These are phyloP conservation scores for Drosophila mettleri DNA, from an alignment of 2,888 invertebrate genomes.

Conservation along the genomic window DNA sequence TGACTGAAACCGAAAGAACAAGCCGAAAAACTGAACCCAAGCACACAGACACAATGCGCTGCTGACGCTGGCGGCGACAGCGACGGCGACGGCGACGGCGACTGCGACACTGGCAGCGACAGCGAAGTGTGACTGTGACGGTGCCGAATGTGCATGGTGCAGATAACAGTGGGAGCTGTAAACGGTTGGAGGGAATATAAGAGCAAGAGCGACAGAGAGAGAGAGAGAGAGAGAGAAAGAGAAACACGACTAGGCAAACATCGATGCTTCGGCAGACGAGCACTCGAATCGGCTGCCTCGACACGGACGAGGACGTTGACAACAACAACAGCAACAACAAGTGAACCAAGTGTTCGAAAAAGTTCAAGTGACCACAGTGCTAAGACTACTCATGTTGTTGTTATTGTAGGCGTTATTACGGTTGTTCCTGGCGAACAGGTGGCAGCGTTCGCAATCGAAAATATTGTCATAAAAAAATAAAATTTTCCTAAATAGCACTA, in stretches of 20 bases:
- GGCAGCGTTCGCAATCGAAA: conserved; percentile 42
- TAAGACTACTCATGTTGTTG: conserved; percentile 12
- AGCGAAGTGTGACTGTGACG: conserved; percentile 72
- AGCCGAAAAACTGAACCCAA: conserved; percentile 45
- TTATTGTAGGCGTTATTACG: conserved; percentile 15
- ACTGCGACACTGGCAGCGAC: conserved; percentile 36
- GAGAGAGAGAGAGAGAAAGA: conserved; percentile 20
- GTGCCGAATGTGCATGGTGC: conserved; percentile 62
- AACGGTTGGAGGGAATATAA: conserved; percentile 6
- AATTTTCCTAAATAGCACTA: conserved; percentile 46
- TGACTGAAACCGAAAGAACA: conserved; percentile 67
- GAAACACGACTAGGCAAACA: conserved; percentile 16
- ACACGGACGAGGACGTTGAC: conserved; percentile 67
- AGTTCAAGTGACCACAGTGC: conserved; percentile 38
- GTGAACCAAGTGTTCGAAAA: conserved; percentile 34
- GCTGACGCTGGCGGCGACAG: conserved; percentile 23
- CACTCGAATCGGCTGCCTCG: conserved; percentile 53
- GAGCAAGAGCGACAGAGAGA: conserved; percentile 18
- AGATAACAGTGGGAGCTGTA: conserved; percentile 55
- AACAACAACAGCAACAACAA: conserved; percentile 42
- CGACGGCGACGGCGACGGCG: conserved; percentile 25
- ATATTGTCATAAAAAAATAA: conserved; percentile 53
- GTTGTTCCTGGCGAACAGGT: conserved; percentile 45
- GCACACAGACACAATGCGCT: conserved; percentile 60
- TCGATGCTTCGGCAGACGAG: conserved; percentile 44